These are phyloP conservation scores for cattle (Bos taurus) DNA, from an alignment of 2,113 vertebrate genomes.

Conservation along the genomic window DNA sequence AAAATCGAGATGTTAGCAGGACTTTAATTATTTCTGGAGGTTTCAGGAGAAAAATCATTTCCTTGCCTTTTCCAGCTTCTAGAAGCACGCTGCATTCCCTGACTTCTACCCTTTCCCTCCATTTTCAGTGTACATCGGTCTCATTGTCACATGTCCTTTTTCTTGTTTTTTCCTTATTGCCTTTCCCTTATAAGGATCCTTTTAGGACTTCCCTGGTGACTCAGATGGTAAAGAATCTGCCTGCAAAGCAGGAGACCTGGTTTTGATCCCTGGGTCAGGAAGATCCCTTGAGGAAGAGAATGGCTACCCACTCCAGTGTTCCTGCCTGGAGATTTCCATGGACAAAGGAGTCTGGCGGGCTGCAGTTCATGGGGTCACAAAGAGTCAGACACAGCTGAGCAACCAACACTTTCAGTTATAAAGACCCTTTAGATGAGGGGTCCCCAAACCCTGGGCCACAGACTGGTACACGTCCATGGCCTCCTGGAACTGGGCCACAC, in stretches of 20 bases:
- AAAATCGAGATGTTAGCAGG: not conserved
- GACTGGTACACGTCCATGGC: not conserved
- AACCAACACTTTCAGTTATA: not conserved
- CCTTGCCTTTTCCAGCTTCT: not conserved
- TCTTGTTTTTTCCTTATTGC: not conserved
- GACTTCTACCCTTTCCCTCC: rapidly evolving
- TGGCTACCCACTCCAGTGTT: not conserved
- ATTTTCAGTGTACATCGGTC: not conserved
- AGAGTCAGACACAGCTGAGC: not conserved
- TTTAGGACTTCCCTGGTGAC: not conserved
- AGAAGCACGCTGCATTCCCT: not conserved
- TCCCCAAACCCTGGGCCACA: not conserved
- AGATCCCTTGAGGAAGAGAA: not conserved
- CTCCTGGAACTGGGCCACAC: not conserved
- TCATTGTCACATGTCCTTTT: not conserved
- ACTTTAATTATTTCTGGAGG: not conserved
- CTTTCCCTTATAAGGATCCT: not conserved
- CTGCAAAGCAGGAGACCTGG: not conserved
- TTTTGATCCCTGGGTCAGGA: not conserved
- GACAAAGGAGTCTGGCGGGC: not conserved
- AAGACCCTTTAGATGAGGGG: not conserved
- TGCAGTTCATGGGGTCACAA: not conserved
- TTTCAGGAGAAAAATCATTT: not conserved
- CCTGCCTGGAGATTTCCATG: not conserved
- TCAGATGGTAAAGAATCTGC: not conserved